Percentiles rank a stretch among this genome's conserved stretches.
Conservation (phyloP, 2,797 vertebrate genomes). For the Sebastes hubbsi region DNA sequence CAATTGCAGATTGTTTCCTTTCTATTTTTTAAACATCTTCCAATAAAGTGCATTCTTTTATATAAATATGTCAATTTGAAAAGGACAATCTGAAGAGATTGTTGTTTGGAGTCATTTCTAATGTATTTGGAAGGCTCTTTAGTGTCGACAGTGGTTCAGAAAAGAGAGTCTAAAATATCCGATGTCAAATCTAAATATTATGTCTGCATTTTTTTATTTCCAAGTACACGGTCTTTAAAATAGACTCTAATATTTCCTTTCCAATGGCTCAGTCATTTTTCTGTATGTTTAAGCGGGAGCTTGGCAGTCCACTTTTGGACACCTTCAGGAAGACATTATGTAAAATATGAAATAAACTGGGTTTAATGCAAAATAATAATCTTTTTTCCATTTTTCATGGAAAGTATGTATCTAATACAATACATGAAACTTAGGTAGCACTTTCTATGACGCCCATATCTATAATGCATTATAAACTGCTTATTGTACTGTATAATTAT, state of each 20-base stretch:
- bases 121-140: background rate
- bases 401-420: background rate
- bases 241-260: background rate
- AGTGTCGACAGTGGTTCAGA: background rate
- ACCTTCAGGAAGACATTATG: background rate
- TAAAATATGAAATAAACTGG: slow-evolving; percentile 24
- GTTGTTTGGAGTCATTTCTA: slow-evolving; percentile 19
- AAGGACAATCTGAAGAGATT: background rate
- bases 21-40: slow-evolving; percentile 45
- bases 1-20: slow-evolving; percentile 15
- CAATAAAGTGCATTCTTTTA: slow-evolving; percentile 69
- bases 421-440: background rate
- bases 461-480: background rate
- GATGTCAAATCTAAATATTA: slow-evolving; percentile 4
- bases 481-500: too few relatives aligned
- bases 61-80: slow-evolving; percentile 25
- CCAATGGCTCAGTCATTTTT: slow-evolving; percentile 1
- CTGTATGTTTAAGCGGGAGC: background rate
- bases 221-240: background rate
- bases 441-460: background rate
- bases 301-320: background rate
- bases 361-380: background rate
- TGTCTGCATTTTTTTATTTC: slow-evolving; percentile 18
- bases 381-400: background rate
- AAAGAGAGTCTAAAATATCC: background rate